A percentile compares a stretch with the other conserved stretches of the same genome.
Evolutionary conservation across 2,797 vertebrate genomes (phyloP).

Genomic region (Platalea minor): DNA sequence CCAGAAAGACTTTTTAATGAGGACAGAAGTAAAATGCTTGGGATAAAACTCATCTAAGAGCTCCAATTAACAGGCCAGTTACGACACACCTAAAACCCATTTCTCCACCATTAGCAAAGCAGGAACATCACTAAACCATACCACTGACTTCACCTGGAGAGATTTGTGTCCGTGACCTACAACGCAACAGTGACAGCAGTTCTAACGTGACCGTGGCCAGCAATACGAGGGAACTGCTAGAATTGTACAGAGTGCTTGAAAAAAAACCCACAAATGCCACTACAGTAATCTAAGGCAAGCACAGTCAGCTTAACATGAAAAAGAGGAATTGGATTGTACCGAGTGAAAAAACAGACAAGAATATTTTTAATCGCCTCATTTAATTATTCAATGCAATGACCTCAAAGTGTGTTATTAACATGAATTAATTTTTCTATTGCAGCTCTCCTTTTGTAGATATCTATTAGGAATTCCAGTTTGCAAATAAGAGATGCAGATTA

Average conservation of each 20-base stretch:
- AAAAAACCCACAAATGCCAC: not conserved
- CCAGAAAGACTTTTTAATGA: conserved; percentile 11
- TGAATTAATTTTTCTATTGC: not conserved
- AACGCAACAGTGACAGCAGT: not conserved
- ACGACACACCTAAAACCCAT: not conserved
- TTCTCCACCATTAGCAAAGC: not conserved
- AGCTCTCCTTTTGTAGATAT: not conserved
- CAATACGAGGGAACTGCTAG: not conserved
- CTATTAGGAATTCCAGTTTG: not conserved
- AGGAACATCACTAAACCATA: not conserved
- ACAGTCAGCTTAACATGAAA: not conserved
- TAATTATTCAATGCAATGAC: not conserved
- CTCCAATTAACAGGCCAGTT: not conserved
- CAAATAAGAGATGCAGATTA: not conserved
- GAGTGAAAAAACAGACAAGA: not conserved
- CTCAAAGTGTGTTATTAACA: not conserved
- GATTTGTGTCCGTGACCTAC: not conserved
- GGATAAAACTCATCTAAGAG: not conserved
- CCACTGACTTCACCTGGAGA: not conserved
- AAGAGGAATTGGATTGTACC: not conserved
- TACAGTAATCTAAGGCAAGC: not conserved
- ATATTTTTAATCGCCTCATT: not conserved
- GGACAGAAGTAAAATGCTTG: not conserved
- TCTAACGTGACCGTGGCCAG: not conserved
- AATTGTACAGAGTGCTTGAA: not conserved